Base-by-base conservation (phyloP, 2,888 invertebrate genomes). In the Poecilus cupreus region DNA sequence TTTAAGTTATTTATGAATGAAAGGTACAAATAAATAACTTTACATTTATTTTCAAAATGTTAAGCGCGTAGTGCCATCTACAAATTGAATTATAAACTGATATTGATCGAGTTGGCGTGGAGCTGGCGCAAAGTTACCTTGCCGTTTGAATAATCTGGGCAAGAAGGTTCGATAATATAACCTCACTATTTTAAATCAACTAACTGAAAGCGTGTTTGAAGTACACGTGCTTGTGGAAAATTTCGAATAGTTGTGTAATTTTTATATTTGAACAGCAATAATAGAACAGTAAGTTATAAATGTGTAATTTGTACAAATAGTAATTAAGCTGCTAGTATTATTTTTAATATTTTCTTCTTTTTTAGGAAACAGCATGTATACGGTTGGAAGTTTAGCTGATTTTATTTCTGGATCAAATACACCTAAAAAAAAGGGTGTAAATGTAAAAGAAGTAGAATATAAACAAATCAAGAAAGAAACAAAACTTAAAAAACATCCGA, bases 351-450 rank as follows among this genome's bases (percentile, higher is more conserved):
- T 20, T 11, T 20, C 8, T 18, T 54, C 3, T 0, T 54, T n/a
- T 54, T 54, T 54, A 18, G 20, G 22, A 54, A 20, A 22, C 13
- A 79, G 3, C 4, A 70, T 70, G 79, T 91, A 91, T 87, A 89
- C 91, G 32, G 88, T 92, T 46, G 93, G 92, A 80, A 91, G 92
- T 86, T 89, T 92, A 81, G 91, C 92, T 82, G 92, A 92, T 83
- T 87, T 92, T 84, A 90, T 93, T 86, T 90, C 92, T 16, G 92
- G 92, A 64, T 90, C 90, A 82, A 90, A 90, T 43, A 91, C 92
- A 1, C 91, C 91, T 5, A 91, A 90, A 83, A 89, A 92, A 22
- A 90, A 90, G 0, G 91, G 90, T 86, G 86, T 90, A 8, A 74
- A 87, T 0, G 88, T 79, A 2, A 46, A 79, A 70, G 70, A 68